Percentiles rank a stretch among this genome's conserved stretches.
These are phyloP conservation scores for Amphipyra berbera DNA, from an alignment of 2,888 invertebrate species.

Conservation along the genomic window DNA sequence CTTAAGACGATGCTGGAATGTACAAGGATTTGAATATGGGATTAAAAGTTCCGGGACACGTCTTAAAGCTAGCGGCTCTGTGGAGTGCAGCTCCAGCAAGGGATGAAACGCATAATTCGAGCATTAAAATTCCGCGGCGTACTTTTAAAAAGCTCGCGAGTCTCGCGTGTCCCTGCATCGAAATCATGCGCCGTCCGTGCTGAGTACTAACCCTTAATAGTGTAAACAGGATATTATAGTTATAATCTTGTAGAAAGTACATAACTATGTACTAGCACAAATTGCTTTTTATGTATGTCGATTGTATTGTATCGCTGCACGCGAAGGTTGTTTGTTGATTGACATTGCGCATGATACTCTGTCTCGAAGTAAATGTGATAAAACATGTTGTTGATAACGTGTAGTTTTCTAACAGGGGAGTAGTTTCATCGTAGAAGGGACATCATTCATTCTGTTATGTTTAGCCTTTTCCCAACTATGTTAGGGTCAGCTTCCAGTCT, in stretches of 20 bases:
- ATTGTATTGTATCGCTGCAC: slow-evolving; percentile 40
- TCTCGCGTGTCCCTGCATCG: slow-evolving; percentile 19
- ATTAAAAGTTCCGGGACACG: no score
- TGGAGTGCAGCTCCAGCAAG: no score
- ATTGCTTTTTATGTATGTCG: slow-evolving; percentile 25
- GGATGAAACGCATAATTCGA: neutral
- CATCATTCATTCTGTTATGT: no score
- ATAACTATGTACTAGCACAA: slow-evolving; percentile 24
- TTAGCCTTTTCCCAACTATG: no score
- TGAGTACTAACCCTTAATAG: slow-evolving; percentile 8
- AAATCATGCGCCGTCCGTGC: neutral
- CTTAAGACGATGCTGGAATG: no score
- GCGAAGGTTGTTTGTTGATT: slow-evolving; percentile 33
- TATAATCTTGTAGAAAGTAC: slow-evolving; percentile 42
- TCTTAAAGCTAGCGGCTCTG: no score
- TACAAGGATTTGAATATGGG: no score
- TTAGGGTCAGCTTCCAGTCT: no score
- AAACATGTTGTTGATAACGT: no score
- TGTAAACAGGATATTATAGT: slow-evolving; percentile 43
- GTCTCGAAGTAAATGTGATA: no score
- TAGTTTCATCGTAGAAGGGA: no score
- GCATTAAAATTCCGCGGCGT: slow-evolving; percentile 7
- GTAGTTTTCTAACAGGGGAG: no score
- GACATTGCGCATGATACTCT: slow-evolving; percentile 5
- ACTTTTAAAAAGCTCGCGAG: neutral